Conservation (phyloP, 1,140 invertebrate species). For the Armadillidium nasatum region DNA sequence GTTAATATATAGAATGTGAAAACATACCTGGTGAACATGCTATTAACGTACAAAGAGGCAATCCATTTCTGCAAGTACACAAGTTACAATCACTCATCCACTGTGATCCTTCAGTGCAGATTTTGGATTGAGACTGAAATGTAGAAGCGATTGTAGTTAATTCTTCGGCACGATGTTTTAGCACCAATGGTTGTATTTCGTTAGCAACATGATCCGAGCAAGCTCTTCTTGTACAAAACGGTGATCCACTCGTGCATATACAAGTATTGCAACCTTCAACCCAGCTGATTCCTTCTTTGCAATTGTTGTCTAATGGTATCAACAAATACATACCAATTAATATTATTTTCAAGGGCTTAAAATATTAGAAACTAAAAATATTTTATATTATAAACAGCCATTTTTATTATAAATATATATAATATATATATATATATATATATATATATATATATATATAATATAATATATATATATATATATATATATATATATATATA, state of each 20-base stretch:
- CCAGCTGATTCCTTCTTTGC: background rate
- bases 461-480: no score
- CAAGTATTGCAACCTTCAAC: conserved; percentile 16
- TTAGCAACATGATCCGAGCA: background rate
- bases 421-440: no score
- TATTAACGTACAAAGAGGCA: conserved; percentile 15
- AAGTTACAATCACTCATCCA: conserved; percentile 27
- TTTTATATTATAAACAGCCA: no score
- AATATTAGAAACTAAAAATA: no score
- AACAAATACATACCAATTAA: no score
- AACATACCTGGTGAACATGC: conserved; percentile 8
- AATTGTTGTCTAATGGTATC: no score
- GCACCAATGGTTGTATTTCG: background rate
- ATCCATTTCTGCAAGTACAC: conserved; percentile 10
- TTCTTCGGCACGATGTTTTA: conserved; percentile 18
- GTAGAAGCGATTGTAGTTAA: background rate
- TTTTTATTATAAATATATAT: no score
- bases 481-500: no score
- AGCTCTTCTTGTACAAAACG: background rate
- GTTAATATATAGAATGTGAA: background rate
- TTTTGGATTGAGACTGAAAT: background rate
- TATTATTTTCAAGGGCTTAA: no score
- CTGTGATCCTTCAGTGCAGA: conserved; percentile 14
- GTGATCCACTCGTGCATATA: background rate
- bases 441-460: no score